These are phyloP conservation scores for Cerastis rubricosa DNA, from an alignment of 2,888 invertebrate species.

Conservation along the genomic window DNA sequence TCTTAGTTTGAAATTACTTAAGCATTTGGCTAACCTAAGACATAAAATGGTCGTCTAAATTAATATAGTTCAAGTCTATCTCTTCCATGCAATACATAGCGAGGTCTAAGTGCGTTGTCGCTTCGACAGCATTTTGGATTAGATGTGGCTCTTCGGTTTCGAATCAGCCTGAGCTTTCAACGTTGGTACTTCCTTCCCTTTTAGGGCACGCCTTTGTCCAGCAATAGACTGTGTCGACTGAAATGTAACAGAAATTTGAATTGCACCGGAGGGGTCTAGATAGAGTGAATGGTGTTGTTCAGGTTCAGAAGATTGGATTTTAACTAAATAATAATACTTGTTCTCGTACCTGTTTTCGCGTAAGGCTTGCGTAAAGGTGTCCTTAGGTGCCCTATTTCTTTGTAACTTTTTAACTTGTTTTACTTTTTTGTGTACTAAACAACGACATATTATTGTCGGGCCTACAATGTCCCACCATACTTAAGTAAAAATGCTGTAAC, in stretches of 20 bases:
- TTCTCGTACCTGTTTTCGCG: neutral
- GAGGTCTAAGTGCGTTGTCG: neutral
- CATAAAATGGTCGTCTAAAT: conserved; percentile 1
- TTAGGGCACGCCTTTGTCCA: conserved; percentile 7
- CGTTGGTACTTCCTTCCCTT: conserved; percentile 3
- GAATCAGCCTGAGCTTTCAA: conserved; percentile 18
- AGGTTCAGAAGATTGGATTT: neutral
- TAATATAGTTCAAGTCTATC: neutral
- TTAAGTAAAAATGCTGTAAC: too few relatives aligned
- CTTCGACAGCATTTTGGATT: conserved; percentile 18
- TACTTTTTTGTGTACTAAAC: too few relatives aligned
- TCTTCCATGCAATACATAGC: neutral
- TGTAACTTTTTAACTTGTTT: too few relatives aligned
- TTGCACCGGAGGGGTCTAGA: neutral
- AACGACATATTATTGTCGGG: too few relatives aligned
- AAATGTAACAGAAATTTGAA: conserved; percentile 14
- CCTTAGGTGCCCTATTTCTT: too few relatives aligned
- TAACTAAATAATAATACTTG: neutral
- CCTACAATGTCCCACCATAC: too few relatives aligned
- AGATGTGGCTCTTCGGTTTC: conserved; percentile 4
- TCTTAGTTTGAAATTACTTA: neutral
- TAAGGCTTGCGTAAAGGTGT: neutral
- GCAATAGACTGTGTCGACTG: neutral
- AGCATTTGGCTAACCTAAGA: neutral
- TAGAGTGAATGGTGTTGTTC: neutral